phyloP scores from a whole-genome alignment of 2,888 invertebrate species.

The Torymus texanus region DNA sequence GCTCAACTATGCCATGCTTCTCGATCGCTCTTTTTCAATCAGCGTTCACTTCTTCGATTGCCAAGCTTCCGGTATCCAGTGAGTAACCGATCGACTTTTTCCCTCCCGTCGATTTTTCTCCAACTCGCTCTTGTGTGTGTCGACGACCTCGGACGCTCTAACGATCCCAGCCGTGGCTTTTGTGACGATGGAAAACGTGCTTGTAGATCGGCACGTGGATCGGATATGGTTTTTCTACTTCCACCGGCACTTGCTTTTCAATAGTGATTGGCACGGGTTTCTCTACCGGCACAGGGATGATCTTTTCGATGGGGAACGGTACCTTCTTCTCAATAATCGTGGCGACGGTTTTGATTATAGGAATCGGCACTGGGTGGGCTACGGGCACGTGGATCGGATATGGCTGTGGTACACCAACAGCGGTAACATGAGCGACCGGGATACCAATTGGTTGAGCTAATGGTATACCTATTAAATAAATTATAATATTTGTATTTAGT shows the following conservation, averaged over 20 bases:
- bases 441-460: conserved; percentile 80
- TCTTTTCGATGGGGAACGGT: conserved; percentile 82
- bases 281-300: conserved; percentile 81
- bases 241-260: conserved; percentile 81
- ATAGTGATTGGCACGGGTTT: conserved; percentile 83
- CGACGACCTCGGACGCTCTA: background rate
- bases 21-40: too few relatives aligned
- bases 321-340: conserved; percentile 84
- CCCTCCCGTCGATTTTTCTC: background rate
- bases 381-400: conserved; percentile 83
- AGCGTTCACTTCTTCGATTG: background rate
- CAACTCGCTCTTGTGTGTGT: background rate
- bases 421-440: conserved; percentile 78
- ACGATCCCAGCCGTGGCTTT: conserved; percentile 63
- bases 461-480: conserved; percentile 75
- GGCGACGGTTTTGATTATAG: conserved; percentile 82
- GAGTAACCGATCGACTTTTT: conserved; percentile 26
- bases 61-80: conserved; percentile 1
- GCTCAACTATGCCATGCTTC: too few relatives aligned
- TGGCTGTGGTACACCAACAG: conserved; percentile 80
- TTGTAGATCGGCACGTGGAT: conserved; percentile 84
- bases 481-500: too few relatives aligned
- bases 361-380: conserved; percentile 82
- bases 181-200: conserved; percentile 82
- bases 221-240: conserved; percentile 82